These are phyloP conservation scores for Tympanuchus pallidicinctus DNA, from an alignment of 2,113 vertebrate species.

Conservation along the genomic window DNA sequence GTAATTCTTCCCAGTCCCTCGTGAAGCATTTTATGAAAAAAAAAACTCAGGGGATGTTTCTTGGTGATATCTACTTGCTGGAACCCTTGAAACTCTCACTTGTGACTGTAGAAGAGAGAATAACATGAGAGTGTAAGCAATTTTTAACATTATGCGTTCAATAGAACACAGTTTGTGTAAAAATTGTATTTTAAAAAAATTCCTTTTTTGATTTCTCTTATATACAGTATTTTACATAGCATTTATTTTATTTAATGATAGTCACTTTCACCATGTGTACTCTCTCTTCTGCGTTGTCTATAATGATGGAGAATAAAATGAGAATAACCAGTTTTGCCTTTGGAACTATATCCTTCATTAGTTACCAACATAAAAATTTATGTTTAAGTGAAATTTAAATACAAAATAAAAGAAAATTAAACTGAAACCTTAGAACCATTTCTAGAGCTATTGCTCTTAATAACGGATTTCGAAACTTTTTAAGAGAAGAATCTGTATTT, in stretches of 20 bases:
- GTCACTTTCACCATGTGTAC: not conserved
- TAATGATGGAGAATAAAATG: not conserved
- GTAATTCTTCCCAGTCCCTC: not conserved
- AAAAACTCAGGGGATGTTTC: not conserved
- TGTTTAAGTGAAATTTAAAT: not conserved
- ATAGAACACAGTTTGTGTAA: not conserved
- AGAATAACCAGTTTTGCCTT: not conserved
- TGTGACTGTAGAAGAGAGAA: not conserved
- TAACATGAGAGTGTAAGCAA: not conserved
- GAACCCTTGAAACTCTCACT: not conserved
- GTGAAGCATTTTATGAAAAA: not conserved
- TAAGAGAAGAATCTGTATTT: not conserved
- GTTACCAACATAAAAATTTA: not conserved
- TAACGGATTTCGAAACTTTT: not conserved
- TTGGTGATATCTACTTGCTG: not conserved
- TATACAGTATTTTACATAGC: not conserved
- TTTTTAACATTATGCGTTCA: not conserved
- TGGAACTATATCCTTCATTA: not conserved
- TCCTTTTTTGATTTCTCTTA: not conserved
- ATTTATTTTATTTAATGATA: constrained; percentile 5
- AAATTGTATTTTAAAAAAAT: not conserved
- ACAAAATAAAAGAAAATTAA: not conserved
- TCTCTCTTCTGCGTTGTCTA: not conserved
- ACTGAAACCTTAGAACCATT: not conserved
- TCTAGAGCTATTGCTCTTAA: not conserved